Conservation (phyloP, 1,140 invertebrate genomes). For the Drosophila funebris region DNA sequence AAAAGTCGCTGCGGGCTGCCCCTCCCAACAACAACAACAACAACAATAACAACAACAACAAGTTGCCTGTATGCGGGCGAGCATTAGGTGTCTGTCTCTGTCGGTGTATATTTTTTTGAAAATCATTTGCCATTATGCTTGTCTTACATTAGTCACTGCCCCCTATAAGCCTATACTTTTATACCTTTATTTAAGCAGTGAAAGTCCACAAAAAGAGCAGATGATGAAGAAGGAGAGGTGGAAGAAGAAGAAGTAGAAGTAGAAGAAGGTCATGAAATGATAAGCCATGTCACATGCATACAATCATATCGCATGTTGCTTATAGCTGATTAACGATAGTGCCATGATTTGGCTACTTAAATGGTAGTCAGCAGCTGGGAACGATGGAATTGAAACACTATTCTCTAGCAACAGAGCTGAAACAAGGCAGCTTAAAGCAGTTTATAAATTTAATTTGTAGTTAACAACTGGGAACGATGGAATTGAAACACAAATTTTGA, state of each 20-base stretch:
- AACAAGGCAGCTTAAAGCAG: no score
- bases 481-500: neutral
- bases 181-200: neutral
- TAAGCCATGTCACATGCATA: slow-evolving; percentile 24
- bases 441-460: neutral
- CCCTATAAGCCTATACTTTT: neutral
- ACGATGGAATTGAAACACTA: neutral
- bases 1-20: slow-evolving; percentile 65
- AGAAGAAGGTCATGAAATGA: slow-evolving; percentile 17
- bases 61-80: slow-evolving; percentile 20
- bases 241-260: neutral
- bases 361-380: neutral
- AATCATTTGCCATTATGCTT: slow-evolving; percentile 65
- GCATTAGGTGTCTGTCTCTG: slow-evolving; percentile 29
- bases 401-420: no score
- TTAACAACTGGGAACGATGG: neutral
- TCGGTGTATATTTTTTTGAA: slow-evolving; percentile 20
- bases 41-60: slow-evolving; percentile 8
- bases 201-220: neutral
- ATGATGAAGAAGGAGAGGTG: neutral
- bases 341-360: neutral
- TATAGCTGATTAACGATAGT: slow-evolving; percentile 9
- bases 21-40: slow-evolving; percentile 1
- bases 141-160: slow-evolving; percentile 46
- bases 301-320: neutral